Evolutionary conservation across 2,113 vertebrate species (phyloP).

Genomic region (Odobenus rosmarus): DNA sequence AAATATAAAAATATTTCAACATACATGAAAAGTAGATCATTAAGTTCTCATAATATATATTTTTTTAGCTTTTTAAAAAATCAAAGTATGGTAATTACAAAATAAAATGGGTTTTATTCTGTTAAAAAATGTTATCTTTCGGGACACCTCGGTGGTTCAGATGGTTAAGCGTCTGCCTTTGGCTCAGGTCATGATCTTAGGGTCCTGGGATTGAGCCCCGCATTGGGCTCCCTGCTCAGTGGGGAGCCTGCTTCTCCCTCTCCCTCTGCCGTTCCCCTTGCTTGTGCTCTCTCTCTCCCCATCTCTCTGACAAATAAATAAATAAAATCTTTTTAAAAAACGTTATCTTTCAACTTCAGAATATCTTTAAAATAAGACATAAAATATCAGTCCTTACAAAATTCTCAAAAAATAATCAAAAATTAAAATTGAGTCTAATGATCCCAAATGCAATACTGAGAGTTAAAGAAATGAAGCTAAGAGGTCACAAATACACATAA

Average conservation of each 20-base stretch:
- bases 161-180: too few relatives aligned
- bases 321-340: too few relatives aligned
- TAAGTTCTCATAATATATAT: neutral
- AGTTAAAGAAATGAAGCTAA: neutral
- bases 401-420: neutral
- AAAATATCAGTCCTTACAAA: neutral
- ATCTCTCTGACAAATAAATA: too few relatives aligned
- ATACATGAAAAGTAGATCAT: neutral
- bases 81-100: neutral
- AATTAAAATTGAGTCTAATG: neutral
- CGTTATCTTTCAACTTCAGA: neutral
- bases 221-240: too few relatives aligned
- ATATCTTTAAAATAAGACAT: neutral
- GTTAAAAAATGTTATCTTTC: neutral
- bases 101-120: neutral
- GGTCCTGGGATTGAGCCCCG: too few relatives aligned
- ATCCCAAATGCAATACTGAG: neutral
- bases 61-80: neutral
- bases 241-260: too few relatives aligned
- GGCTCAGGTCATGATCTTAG: too few relatives aligned
- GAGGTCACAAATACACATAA: fast-evolving
- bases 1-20: neutral
- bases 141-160: too few relatives aligned
- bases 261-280: too few relatives aligned
- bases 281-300: too few relatives aligned